phyloP scores from a whole-genome alignment of 2,888 invertebrate species.

The Branchellion lobata region DNA sequence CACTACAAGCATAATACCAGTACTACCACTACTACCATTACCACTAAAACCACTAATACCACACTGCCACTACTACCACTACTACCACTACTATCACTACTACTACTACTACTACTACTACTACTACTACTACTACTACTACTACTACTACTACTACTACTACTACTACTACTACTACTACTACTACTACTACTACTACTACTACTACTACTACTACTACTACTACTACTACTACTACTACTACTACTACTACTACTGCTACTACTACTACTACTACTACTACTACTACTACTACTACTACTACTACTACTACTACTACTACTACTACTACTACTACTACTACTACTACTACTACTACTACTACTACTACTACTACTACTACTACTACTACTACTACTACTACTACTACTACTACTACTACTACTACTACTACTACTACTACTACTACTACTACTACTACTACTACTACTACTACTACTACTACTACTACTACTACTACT shows the following conservation, averaged over 20 bases:
- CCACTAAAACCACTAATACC: slow-evolving; percentile 25
- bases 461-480: slow-evolving; percentile 15
- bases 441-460: slow-evolving; percentile 1
- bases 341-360: slow-evolving; percentile 15
- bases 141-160: slow-evolving; percentile 26
- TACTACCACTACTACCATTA: slow-evolving; percentile 23
- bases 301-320: slow-evolving; percentile 25
- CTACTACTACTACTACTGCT: slow-evolving; percentile 16
- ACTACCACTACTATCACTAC: slow-evolving; percentile 1
- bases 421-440: slow-evolving; percentile 16
- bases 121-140: slow-evolving; percentile 30
- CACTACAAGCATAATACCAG: slow-evolving; percentile 24
- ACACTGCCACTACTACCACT: slow-evolving; percentile 5
- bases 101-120: slow-evolving; percentile 28
- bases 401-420: slow-evolving; percentile 1
- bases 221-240: slow-evolving; percentile 27
- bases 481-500: slow-evolving; percentile 20
- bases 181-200: slow-evolving; percentile 34
- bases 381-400: slow-evolving; percentile 3
- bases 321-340: slow-evolving; percentile 19
- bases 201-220: slow-evolving; percentile 28
- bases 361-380: slow-evolving; percentile 8
- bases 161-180: slow-evolving; percentile 37
- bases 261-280: slow-evolving; percentile 32
- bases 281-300: slow-evolving; percentile 21